Conservation (phyloP, 1,140 invertebrate genomes). For the Caenorhabditis tropicalis region DNA sequence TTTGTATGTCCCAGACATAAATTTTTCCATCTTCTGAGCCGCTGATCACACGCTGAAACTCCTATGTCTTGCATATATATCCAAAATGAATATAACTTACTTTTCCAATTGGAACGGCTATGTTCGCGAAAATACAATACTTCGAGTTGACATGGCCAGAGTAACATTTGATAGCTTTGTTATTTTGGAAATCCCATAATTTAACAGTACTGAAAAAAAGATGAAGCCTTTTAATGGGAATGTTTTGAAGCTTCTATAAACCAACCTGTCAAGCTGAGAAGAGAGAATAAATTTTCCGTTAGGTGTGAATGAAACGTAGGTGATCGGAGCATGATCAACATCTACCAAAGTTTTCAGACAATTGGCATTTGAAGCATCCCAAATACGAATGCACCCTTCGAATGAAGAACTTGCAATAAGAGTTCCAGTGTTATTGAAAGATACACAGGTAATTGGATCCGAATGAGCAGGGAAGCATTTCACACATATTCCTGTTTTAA, state of each 20-base stretch:
- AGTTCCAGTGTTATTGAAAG: conserved; percentile 95
- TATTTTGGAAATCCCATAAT: conserved; percentile 98
- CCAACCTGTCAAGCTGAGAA: conserved; percentile 87
- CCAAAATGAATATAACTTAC: neutral
- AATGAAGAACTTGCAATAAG: conserved; percentile 98
- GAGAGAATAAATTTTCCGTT: conserved; percentile 99
- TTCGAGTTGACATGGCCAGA: conserved; percentile 98
- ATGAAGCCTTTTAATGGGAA: neutral
- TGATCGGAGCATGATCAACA: neutral
- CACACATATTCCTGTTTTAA: conserved; percentile 95
- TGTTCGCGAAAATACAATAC: conserved; percentile 99
- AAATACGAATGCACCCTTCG: conserved; percentile 98
- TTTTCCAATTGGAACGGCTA: conserved; percentile 98
- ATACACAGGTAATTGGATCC: conserved; percentile 92
- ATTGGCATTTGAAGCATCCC: conserved; percentile 98
- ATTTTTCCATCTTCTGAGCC: conserved; percentile 98
- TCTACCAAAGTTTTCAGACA: conserved; percentile 93
- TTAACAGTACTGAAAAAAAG: conserved; percentile 80
- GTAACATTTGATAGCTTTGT: conserved; percentile 93
- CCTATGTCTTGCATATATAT: too few relatives aligned
- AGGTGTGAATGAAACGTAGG: conserved; percentile 76
- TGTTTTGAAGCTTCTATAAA: neutral
- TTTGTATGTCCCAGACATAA: conserved; percentile 99
- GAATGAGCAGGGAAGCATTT: conserved; percentile 98
- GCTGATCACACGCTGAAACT: conserved; percentile 89